A percentile compares a stretch with the other conserved stretches of the same genome.
phyloP scores from a whole-genome alignment of 1,140 invertebrate species.

The Aphis gossypii region DNA sequence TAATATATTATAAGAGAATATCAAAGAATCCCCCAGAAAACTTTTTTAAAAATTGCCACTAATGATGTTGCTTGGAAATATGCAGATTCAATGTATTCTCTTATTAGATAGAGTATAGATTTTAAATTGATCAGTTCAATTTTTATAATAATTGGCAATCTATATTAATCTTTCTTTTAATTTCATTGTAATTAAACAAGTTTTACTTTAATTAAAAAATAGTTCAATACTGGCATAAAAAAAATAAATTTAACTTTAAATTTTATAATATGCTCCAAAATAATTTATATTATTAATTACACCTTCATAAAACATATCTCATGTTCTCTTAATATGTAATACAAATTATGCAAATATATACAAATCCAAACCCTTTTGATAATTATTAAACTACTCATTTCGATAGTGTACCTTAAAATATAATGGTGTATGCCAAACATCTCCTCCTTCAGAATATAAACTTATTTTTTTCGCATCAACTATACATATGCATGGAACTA shows the following conservation, averaged over 20 bases:
- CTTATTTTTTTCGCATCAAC: constrained; percentile 79
- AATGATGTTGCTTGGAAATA: no score
- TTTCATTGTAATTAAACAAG: not conserved
- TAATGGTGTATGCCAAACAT: constrained; percentile 82
- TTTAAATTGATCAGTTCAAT: no score
- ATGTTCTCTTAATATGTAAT: not conserved
- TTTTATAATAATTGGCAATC: not conserved
- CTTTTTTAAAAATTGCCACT: no score
- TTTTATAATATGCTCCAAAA: not conserved
- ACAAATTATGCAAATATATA: not conserved
- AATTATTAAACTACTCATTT: not conserved
- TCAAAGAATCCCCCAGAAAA: no score
- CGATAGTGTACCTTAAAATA: constrained; percentile 78
- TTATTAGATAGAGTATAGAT: no score
- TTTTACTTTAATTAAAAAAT: not conserved
- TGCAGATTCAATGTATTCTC: no score
- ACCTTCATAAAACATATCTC: not conserved
- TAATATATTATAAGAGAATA: no score
- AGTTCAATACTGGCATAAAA: not conserved
- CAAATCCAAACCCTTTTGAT: not conserved
- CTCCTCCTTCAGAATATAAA: constrained; percentile 80
- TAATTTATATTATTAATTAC: not conserved
- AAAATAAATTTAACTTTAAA: not conserved
- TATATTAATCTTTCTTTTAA: not conserved
- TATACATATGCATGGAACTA: constrained; percentile 72